These are phyloP conservation scores for Pocillopora verrucosa DNA, from an alignment of 64 coral and sea anemone species.

Conservation along the genomic window DNA sequence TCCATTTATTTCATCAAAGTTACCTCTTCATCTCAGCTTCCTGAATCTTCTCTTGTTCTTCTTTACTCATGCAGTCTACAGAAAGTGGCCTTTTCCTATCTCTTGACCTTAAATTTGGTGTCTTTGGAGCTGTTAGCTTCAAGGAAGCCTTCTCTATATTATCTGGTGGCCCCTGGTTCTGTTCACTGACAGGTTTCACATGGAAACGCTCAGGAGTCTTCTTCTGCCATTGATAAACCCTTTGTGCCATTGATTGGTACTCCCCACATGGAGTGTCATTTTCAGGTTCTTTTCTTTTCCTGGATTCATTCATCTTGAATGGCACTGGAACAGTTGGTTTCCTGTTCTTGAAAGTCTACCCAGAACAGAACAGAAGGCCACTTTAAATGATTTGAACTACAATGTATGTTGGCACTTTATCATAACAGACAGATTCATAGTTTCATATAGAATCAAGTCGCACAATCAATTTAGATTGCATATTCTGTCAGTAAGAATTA, in stretches of 20 bases:
- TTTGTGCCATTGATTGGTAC: slow-evolving; percentile 73
- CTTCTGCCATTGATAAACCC: slow-evolving; percentile 65
- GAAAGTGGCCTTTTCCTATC: slow-evolving; percentile 47
- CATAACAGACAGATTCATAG: too few relatives aligned
- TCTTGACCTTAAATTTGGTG: slow-evolving; percentile 51
- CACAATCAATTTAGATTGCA: too few relatives aligned
- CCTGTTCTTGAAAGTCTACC: slow-evolving; percentile 77
- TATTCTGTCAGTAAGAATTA: too few relatives aligned
- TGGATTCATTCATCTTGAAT: slow-evolving; percentile 70
- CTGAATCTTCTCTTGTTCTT: slow-evolving; percentile 57
- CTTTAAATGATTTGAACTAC: neutral
- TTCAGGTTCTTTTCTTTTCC: slow-evolving; percentile 58
- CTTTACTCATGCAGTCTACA: slow-evolving; percentile 56
- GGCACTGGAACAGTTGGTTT: slow-evolving; percentile 76
- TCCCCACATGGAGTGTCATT: slow-evolving; percentile 27
- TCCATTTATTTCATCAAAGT: neutral
- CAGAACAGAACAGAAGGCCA: neutral
- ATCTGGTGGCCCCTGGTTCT: neutral
- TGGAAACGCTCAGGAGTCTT: slow-evolving; percentile 72
- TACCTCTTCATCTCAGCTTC: slow-evolving; percentile 76
- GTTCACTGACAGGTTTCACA: slow-evolving; percentile 26
- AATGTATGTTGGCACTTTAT: too few relatives aligned
- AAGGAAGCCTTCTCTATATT: neutral
- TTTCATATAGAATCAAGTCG: too few relatives aligned
- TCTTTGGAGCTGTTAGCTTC: slow-evolving; percentile 56